These are phyloP conservation scores for Catostylus mosaicus DNA, from an alignment of 30 jellyfish, hydroid and myxozoan species.

Conservation along the genomic window DNA sequence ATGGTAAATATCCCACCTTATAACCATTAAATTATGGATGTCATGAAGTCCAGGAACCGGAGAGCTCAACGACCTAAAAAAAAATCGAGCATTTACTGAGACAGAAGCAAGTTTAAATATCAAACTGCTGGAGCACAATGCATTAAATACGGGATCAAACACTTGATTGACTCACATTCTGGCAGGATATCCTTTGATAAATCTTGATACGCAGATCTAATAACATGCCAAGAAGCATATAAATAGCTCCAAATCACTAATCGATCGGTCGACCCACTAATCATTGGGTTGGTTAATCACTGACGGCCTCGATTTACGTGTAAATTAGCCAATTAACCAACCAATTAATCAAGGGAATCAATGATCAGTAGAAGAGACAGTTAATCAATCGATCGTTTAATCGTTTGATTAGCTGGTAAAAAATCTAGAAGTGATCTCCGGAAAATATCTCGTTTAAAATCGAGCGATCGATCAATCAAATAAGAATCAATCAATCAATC, in stretches of 20 bases:
- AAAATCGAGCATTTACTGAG: not conserved
- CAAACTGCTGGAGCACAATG: too few relatives aligned
- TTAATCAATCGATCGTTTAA: not conserved
- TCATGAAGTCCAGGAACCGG: slow-evolving; percentile 61
- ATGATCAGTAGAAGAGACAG: not conserved
- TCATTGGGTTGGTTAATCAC: not conserved
- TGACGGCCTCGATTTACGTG: not conserved
- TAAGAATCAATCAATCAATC: not conserved
- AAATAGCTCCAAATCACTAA: too few relatives aligned
- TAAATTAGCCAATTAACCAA: not conserved
- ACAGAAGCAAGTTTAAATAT: too few relatives aligned
- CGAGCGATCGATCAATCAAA: not conserved
- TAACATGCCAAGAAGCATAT: too few relatives aligned
- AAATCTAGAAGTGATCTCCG: too few relatives aligned
- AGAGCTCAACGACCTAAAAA: slow-evolving; percentile 22
- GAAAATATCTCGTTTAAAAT: too few relatives aligned
- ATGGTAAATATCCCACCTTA: slow-evolving; percentile 59
- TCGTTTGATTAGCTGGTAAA: not conserved
- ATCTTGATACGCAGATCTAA: too few relatives aligned
- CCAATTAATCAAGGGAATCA: not conserved
- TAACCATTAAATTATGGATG: slow-evolving; percentile 27
- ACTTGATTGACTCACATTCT: too few relatives aligned
- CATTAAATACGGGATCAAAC: too few relatives aligned
- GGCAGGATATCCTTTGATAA: too few relatives aligned
- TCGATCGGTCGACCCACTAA: not conserved